Evolutionary conservation across 1,140 invertebrate genomes (phyloP).

Genomic region (Episyrphus balteatus): DNA sequence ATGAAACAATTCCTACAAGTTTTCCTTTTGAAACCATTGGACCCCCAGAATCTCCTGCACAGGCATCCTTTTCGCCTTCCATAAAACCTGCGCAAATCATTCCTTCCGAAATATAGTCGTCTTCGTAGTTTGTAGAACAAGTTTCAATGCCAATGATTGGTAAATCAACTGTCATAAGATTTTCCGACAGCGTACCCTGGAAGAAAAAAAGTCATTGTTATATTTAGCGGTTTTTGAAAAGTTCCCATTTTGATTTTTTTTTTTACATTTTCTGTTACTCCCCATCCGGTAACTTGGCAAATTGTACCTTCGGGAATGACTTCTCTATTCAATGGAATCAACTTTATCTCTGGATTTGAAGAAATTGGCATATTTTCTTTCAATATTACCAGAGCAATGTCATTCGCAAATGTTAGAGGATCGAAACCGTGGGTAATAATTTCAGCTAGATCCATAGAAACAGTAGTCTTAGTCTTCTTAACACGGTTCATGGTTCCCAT

Average conservation of each 20-base stretch:
- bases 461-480: slow-evolving; percentile 10
- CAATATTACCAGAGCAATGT: slow-evolving; percentile 19
- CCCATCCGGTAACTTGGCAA: slow-evolving; percentile 31
- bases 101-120: slow-evolving; percentile 13
- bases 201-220: not conserved
- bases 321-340: slow-evolving; percentile 13
- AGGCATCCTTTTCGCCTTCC: slow-evolving; percentile 23
- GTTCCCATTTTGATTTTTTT: not conserved
- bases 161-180: slow-evolving; percentile 23
- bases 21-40: slow-evolving; percentile 44
- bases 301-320: slow-evolving; percentile 6
- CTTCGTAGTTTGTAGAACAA: slow-evolving; percentile 9
- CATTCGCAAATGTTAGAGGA: slow-evolving; percentile 14
- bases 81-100: slow-evolving; percentile 31
- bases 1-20: slow-evolving; percentile 46
- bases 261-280: slow-evolving; percentile 16
- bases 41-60: slow-evolving; percentile 48
- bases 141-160: slow-evolving; percentile 16
- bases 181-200: slow-evolving; percentile 13
- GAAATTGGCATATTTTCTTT: slow-evolving; percentile 16
- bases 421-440: no score
- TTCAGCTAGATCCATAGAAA: no score
- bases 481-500: slow-evolving; percentile 31
- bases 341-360: slow-evolving; percentile 20
- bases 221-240: not conserved